Conservation (phyloP, 2,797 vertebrate genomes). For the Coccyzus lansbergi region DNA sequence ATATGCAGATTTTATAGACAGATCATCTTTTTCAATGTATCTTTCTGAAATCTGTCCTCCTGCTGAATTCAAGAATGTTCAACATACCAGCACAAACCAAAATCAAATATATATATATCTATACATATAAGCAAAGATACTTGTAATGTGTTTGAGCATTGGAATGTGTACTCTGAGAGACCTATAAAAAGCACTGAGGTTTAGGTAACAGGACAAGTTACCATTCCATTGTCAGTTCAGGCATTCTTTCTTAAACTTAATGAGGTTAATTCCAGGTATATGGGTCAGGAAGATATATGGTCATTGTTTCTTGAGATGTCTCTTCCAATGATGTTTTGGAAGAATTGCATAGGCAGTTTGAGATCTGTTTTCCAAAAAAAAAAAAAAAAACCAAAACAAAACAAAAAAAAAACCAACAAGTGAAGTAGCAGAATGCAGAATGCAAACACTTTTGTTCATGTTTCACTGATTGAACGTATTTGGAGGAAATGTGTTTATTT, state of each 20-base stretch:
- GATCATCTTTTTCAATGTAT: background rate
- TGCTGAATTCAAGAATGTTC: background rate
- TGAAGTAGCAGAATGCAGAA: background rate
- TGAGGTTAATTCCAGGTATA: background rate
- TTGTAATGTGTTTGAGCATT: background rate
- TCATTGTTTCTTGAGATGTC: background rate
- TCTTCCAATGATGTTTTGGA: background rate
- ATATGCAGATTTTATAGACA: rapidly evolving
- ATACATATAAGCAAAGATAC: rapidly evolving
- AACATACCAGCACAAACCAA: background rate
- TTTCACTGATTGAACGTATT: constrained; percentile 12
- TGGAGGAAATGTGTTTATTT: constrained; percentile 53
- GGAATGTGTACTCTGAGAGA: background rate
- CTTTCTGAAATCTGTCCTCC: background rate
- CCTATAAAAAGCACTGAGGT: background rate
- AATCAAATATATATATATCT: no score
- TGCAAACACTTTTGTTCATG: background rate
- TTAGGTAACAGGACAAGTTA: background rate
- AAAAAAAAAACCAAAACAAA: background rate
- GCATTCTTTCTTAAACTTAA: background rate
- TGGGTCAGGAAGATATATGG: rapidly evolving
- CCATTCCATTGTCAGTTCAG: background rate
- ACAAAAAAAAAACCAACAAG: background rate
- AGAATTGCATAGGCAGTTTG: background rate
- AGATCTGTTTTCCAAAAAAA: background rate